Percentiles rank a stretch among this genome's conserved stretches.
Evolutionary conservation across 2,113 vertebrate species (phyloP).

Genomic region (Heptranchias perlo): DNA sequence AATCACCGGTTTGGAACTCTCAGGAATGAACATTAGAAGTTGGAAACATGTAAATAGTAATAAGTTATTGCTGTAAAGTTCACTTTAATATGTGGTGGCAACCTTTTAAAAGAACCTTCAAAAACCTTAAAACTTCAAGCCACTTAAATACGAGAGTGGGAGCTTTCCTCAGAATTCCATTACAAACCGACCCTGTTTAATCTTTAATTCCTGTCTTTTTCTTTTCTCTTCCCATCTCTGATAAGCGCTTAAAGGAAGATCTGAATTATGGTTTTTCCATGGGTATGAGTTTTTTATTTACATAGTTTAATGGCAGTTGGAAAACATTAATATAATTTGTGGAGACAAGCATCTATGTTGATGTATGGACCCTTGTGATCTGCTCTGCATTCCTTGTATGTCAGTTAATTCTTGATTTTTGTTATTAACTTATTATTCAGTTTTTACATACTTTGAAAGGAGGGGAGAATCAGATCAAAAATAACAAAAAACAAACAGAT

Average conservation of each 20-base stretch:
- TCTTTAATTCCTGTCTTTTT: neutral
- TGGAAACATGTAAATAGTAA: neutral
- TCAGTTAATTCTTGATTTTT: constrained; percentile 25
- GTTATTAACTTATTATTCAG: neutral
- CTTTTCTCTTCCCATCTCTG: neutral
- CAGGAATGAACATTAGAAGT: neutral
- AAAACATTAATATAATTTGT: constrained; percentile 7
- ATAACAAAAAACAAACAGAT: neutral
- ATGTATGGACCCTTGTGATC: neutral
- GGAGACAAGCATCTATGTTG: neutral
- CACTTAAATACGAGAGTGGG: neutral
- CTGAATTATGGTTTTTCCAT: neutral
- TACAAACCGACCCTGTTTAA: neutral
- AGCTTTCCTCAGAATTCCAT: neutral
- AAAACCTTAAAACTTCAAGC: neutral
- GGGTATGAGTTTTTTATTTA: neutral
- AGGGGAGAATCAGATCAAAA: neutral
- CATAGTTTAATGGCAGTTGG: neutral
- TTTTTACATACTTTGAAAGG: neutral
- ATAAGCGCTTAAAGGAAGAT: neutral
- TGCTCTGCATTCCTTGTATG: neutral
- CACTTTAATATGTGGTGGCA: neutral
- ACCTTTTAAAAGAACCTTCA: constrained; percentile 15
- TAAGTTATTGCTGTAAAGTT: neutral
- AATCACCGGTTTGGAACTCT: neutral